These are phyloP conservation scores for Tauraco hartlaubi DNA, from an alignment of 2,797 vertebrate genomes.

Conservation along the genomic window DNA sequence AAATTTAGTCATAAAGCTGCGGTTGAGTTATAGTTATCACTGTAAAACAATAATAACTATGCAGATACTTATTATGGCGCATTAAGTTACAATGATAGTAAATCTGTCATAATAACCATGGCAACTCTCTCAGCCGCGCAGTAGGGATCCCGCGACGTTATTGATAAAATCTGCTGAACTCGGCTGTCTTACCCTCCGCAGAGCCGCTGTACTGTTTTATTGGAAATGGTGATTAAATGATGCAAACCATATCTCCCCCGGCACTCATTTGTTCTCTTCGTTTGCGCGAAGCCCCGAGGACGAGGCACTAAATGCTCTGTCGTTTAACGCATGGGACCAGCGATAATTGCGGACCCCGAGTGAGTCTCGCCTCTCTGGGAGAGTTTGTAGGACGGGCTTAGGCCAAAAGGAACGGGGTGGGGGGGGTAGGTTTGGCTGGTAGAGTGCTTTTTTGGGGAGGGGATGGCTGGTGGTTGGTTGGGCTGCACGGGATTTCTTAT, in stretches of 20 bases:
- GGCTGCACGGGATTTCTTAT: neutral
- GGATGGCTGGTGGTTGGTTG: neutral
- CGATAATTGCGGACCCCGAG: neutral
- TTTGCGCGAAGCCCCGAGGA: neutral
- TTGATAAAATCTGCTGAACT: conserved; percentile 72
- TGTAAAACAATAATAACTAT: conserved; percentile 73
- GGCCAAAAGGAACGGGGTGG: rapidly evolving
- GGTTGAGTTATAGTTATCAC: conserved; percentile 66
- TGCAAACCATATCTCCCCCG: conserved; percentile 63
- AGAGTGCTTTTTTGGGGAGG: rapidly evolving
- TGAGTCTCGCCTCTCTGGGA: neutral
- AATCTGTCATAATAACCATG: conserved; percentile 63
- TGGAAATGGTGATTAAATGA: conserved; percentile 65
- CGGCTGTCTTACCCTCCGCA: conserved; percentile 52
- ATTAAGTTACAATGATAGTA: conserved; percentile 62
- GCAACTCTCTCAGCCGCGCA: conserved; percentile 55
- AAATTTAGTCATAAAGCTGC: conserved; percentile 65
- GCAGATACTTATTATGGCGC: conserved; percentile 65
- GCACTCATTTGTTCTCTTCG: conserved; percentile 38
- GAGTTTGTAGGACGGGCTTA: neutral
- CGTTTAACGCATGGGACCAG: neutral
- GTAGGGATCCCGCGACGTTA: conserved; percentile 31
- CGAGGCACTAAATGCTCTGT: neutral
- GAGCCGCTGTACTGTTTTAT: conserved; percentile 46
- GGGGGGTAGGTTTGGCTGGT: neutral